Percentiles rank a stretch among this genome's conserved stretches.
Conservation (phyloP, 2,888 invertebrate genomes). For the Dexiosoma caninum region DNA sequence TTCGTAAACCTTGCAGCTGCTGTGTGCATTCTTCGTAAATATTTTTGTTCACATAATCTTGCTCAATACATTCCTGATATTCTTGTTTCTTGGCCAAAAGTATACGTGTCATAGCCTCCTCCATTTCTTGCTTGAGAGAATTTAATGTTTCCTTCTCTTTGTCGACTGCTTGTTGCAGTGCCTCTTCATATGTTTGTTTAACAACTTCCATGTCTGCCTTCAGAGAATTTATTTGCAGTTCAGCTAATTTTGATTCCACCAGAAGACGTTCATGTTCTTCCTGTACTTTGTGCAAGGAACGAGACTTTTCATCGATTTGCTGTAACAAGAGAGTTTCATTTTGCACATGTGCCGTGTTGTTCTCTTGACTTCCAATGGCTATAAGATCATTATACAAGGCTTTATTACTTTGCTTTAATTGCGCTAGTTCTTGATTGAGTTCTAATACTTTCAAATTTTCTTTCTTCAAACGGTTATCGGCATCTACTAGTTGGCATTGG, state of each 20-base stretch:
- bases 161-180: slow-evolving; percentile 69
- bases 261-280: slow-evolving; percentile 74
- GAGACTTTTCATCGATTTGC: slow-evolving; percentile 70
- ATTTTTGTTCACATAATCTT: slow-evolving; percentile 80
- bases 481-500: slow-evolving; percentile 75
- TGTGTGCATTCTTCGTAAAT: slow-evolving; percentile 79
- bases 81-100: slow-evolving; percentile 69
- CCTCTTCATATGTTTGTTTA: slow-evolving; percentile 69
- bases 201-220: slow-evolving; percentile 71
- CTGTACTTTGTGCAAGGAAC: slow-evolving; percentile 74
- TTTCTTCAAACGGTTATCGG: slow-evolving; percentile 74
- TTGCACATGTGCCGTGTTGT: slow-evolving; percentile 63
- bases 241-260: slow-evolving; percentile 71
- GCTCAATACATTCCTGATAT: slow-evolving; percentile 79
- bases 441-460: slow-evolving; percentile 73
- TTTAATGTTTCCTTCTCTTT: slow-evolving; percentile 69
- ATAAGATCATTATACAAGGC: slow-evolving; percentile 70
- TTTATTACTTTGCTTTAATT: slow-evolving; percentile 70
- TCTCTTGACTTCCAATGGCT: slow-evolving; percentile 67
- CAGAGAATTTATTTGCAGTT: slow-evolving; percentile 71
- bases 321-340: slow-evolving; percentile 66
- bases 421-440: slow-evolving; percentile 69
- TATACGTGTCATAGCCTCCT: slow-evolving; percentile 66
- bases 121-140: slow-evolving; percentile 67
- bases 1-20: slow-evolving; percentile 78